These are phyloP conservation scores for Pseudopleuronectes americanus DNA, from an alignment of 2,797 vertebrate genomes.

Conservation along the genomic window DNA sequence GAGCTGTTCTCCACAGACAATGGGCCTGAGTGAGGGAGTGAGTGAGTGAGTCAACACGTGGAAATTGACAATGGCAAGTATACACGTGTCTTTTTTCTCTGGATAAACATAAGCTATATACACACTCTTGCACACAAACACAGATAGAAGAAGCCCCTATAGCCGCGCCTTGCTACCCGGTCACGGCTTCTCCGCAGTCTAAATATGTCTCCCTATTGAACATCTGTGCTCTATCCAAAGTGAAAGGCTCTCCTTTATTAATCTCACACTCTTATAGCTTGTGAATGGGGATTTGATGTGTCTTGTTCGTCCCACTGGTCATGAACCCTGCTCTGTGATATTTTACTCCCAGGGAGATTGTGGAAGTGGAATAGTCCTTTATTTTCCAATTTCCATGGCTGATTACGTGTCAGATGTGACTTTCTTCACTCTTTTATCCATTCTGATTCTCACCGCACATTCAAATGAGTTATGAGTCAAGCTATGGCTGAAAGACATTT, in stretches of 20 bases:
- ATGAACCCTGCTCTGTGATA: slow-evolving; percentile 64
- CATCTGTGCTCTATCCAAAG: slow-evolving; percentile 73
- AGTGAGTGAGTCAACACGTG: slow-evolving; percentile 22
- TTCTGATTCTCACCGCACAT: slow-evolving; percentile 21
- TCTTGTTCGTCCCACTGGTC: slow-evolving; percentile 63
- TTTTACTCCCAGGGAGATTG: slow-evolving; percentile 56
- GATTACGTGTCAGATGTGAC: slow-evolving; percentile 60
- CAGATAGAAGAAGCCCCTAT: slow-evolving; percentile 34
- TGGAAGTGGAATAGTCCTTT: slow-evolving; percentile 49
- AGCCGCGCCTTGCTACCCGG: not conserved
- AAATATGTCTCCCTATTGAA: slow-evolving; percentile 52
- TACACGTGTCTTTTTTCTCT: slow-evolving; percentile 4
- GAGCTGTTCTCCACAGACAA: slow-evolving; percentile 66
- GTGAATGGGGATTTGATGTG: slow-evolving; percentile 70
- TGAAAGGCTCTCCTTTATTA: slow-evolving; percentile 55
- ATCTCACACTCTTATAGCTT: slow-evolving; percentile 33
- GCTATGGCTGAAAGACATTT: slow-evolving; percentile 7
- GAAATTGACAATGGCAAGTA: slow-evolving; percentile 33
- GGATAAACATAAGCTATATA: slow-evolving; percentile 11
- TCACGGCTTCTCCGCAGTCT: slow-evolving; percentile 19
- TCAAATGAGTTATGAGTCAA: slow-evolving; percentile 51
- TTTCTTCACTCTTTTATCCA: slow-evolving; percentile 32
- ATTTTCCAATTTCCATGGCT: slow-evolving; percentile 58
- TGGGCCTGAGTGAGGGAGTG: slow-evolving; percentile 47
- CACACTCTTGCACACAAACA: slow-evolving; percentile 2